Percentiles rank a stretch among this genome's conserved stretches.
These are phyloP conservation scores for Heliothis virescens DNA, from an alignment of 1,140 invertebrate species.

Conservation along the genomic window DNA sequence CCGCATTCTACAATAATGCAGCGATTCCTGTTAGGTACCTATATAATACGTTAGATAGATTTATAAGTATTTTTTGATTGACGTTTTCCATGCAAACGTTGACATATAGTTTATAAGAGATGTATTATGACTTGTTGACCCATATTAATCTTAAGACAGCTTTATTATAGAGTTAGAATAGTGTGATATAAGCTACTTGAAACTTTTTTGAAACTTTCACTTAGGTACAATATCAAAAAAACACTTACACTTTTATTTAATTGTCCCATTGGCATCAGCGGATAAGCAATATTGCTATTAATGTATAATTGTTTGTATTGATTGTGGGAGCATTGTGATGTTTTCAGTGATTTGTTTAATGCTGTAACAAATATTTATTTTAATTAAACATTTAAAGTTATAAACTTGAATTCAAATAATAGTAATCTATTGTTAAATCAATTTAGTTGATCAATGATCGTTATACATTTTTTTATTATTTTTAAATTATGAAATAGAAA, in stretches of 20 bases:
- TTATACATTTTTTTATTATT: background rate
- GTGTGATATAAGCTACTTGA: background rate
- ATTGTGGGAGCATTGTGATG: background rate
- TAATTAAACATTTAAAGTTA: slow-evolving; percentile 6
- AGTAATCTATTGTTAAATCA: background rate
- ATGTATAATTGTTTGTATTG: background rate
- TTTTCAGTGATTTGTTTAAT: slow-evolving; percentile 1
- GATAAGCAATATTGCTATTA: background rate
- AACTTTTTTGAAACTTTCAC: no score
- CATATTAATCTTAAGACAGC: slow-evolving; percentile 46
- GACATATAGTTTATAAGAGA: slow-evolving; percentile 42
- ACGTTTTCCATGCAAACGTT: slow-evolving; percentile 43
- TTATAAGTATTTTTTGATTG: slow-evolving; percentile 40
- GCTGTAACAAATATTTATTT: slow-evolving; percentile 5
- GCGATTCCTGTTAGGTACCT: slow-evolving; percentile 23
- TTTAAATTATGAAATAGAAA: background rate
- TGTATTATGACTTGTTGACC: slow-evolving; percentile 47
- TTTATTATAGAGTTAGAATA: slow-evolving; percentile 40
- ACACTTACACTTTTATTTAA: background rate
- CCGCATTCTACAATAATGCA: slow-evolving; percentile 36
- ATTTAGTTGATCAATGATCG: background rate
- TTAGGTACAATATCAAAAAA: slow-evolving; percentile 4
- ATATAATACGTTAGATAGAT: slow-evolving; percentile 1
- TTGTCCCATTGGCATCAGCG: background rate
- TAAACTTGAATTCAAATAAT: background rate